Evolutionary conservation across 2,113 vertebrate genomes (phyloP).

Genomic region (Paramormyrops kingsleyae): DNA sequence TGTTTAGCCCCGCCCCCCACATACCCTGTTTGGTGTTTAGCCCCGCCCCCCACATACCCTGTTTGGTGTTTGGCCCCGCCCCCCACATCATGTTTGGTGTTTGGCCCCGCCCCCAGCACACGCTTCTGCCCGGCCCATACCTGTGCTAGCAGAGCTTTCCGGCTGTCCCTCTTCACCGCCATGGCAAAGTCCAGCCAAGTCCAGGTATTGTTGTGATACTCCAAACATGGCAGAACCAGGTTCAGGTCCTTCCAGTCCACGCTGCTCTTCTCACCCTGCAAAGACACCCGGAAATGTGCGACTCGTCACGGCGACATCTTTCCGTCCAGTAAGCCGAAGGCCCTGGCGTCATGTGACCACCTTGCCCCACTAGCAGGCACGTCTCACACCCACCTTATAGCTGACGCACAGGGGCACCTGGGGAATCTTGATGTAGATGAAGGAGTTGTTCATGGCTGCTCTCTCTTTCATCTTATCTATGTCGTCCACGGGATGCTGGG

Average conservation of each 20-base stretch:
- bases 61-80: neutral
- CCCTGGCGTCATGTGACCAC: neutral
- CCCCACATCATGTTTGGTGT: neutral
- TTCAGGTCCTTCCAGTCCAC: constrained; percentile 97
- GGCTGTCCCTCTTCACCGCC: constrained; percentile 96
- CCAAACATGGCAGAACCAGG: constrained; percentile 88
- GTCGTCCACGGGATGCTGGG: constrained; percentile 88
- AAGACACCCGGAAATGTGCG: neutral
- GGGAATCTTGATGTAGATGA: constrained; percentile 98
- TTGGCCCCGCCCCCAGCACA: neutral
- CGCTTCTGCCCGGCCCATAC: constrained; percentile 45
- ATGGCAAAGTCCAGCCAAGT: constrained; percentile 98
- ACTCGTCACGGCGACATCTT: neutral
- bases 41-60: too few relatives aligned
- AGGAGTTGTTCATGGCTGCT: constrained; percentile 98
- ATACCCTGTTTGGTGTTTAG: too few relatives aligned
- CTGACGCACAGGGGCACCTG: constrained; percentile 97
- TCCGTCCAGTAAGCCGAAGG: neutral
- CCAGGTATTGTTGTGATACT: constrained; percentile 98
- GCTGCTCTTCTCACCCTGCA: constrained; percentile 91
- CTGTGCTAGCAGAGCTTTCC: constrained; percentile 96
- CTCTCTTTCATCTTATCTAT: constrained; percentile 99
- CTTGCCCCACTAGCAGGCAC: neutral
- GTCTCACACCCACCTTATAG: constrained; percentile 77
- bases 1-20: neutral